Percentiles rank a stretch among this genome's conserved stretches.
These are phyloP conservation scores for Sebastes trivittatus DNA, from an alignment of 2,797 vertebrate genomes.

Conservation along the genomic window DNA sequence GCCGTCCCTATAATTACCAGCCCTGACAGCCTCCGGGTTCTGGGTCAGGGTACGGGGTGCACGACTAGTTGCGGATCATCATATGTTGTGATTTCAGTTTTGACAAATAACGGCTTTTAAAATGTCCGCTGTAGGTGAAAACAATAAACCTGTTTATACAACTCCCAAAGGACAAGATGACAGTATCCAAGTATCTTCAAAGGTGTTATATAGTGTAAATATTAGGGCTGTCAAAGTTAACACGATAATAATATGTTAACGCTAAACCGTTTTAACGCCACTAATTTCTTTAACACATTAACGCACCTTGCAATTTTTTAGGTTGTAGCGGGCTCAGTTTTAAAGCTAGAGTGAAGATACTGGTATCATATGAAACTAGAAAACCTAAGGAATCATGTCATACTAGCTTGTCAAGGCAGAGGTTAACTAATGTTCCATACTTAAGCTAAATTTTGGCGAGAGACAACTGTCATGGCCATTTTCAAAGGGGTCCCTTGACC, in stretches of 20 bases:
- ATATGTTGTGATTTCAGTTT: not conserved
- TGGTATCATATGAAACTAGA: too few species aligned
- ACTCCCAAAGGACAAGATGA: not conserved
- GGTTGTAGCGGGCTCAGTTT: too few species aligned
- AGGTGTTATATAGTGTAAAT: not conserved
- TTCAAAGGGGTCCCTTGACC: not conserved
- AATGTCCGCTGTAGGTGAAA: not conserved
- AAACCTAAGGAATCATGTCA: not conserved
- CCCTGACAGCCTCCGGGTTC: conserved; percentile 57
- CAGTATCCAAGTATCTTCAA: not conserved
- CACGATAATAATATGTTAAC: too few species aligned
- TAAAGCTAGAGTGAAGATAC: too few species aligned
- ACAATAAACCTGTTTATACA: not conserved
- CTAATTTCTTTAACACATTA: too few species aligned
- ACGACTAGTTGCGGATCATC: conserved; percentile 27
- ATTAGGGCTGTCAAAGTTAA: too few species aligned
- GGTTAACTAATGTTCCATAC: not conserved
- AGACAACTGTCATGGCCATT: not conserved
- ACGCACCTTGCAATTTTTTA: too few species aligned
- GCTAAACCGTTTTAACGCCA: too few species aligned
- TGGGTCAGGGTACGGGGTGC: conserved; percentile 59
- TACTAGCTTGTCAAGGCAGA: not conserved
- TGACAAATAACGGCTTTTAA: not conserved
- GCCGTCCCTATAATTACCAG: conserved; percentile 77
- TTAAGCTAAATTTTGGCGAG: not conserved